Conservation (phyloP, 2,888 invertebrate species). For the Coenonympha glycerion region DNA sequence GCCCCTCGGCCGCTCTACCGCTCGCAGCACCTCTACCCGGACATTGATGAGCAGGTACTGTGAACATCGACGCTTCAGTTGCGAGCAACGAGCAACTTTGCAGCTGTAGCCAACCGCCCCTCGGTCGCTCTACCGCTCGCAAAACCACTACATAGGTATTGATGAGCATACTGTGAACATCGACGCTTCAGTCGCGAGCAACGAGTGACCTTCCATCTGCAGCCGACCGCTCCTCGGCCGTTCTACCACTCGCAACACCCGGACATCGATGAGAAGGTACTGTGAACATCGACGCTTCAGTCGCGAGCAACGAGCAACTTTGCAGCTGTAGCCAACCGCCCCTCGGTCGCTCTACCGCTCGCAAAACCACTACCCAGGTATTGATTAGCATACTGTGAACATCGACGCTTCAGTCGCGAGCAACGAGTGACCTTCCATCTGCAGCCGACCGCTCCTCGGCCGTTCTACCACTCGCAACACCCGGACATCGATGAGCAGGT, state of each 20-base stretch:
- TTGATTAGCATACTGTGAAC: too few species aligned
- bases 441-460: background rate
- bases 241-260: conserved; percentile 42
- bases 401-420: too few species aligned
- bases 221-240: conserved; percentile 54
- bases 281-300: background rate
- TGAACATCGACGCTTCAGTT: background rate
- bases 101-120: too few species aligned
- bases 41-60: conserved; percentile 71
- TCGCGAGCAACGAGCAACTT: background rate
- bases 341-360: too few species aligned
- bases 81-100: background rate
- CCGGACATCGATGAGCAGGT: too few species aligned
- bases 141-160: conserved; percentile 62
- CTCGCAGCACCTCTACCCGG: conserved; percentile 59
- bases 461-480: too few species aligned
- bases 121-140: conserved; percentile 42
- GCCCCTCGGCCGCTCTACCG: conserved; percentile 46
- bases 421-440: conserved; percentile 55
- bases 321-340: too few species aligned
- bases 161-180: conserved; percentile 56
- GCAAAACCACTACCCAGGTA: too few species aligned
- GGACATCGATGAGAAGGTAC: conserved; percentile 73
- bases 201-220: conserved; percentile 48
- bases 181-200: background rate